Conservation (phyloP, 1,140 invertebrate genomes). For the Trachymyrmex cornetzi region DNA sequence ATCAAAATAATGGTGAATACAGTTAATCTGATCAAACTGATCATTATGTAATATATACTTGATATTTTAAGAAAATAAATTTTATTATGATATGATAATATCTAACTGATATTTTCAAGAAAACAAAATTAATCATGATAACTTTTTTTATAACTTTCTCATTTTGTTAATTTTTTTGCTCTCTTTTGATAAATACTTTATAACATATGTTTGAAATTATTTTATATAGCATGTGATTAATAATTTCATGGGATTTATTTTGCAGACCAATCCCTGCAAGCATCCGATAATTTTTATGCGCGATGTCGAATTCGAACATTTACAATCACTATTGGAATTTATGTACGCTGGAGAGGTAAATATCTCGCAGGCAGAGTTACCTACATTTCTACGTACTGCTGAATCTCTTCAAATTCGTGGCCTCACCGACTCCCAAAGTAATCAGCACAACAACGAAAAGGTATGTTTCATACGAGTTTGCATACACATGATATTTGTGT, state of each 20-base stretch:
- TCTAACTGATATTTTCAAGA: neutral
- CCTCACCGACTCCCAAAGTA: slow-evolving; percentile 89
- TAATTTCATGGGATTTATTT: slow-evolving; percentile 72
- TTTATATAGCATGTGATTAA: slow-evolving; percentile 1
- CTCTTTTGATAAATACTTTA: slow-evolving; percentile 6
- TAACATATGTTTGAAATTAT: neutral
- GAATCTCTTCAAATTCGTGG: slow-evolving; percentile 96
- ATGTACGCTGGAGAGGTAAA: slow-evolving; percentile 97
- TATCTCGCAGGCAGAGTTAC: slow-evolving; percentile 95
- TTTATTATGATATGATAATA: neutral
- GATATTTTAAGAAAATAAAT: neutral
- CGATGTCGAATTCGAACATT: slow-evolving; percentile 92
- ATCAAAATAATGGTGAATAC: neutral
- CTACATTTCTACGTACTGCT: slow-evolving; percentile 95
- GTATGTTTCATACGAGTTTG: slow-evolving; percentile 66
- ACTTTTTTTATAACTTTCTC: neutral
- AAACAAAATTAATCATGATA: neutral
- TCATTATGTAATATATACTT: neutral
- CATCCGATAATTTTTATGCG: slow-evolving; percentile 95
- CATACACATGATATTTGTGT: neutral
- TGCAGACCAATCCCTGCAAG: slow-evolving; percentile 94
- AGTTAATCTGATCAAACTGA: neutral
- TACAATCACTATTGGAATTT: slow-evolving; percentile 93
- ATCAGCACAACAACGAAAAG: slow-evolving; percentile 87
- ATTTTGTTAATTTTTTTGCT: neutral